Evolutionary conservation across 2,113 vertebrate genomes (phyloP), one percentile per base, ranked within the genome.

Genomic region (Alectura lathami): DNA sequence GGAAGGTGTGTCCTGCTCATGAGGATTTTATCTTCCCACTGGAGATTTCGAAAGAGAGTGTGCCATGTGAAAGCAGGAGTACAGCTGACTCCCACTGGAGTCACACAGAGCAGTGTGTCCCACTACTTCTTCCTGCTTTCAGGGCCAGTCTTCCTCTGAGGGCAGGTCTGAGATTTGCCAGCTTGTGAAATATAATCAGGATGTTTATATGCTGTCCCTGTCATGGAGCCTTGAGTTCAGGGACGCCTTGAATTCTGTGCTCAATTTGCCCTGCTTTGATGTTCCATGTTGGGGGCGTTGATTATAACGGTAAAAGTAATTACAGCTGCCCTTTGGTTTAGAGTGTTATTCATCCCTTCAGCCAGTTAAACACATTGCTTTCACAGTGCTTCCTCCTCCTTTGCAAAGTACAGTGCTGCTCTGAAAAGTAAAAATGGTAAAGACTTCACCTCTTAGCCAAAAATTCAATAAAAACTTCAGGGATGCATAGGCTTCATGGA

Each of bases 171-270:
- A 83, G 68, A 75, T 86, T 95, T 94, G 27, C 53, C 68, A 83
- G 54, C 77, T 72, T 89, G 72, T 88, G 92, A 93, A 96, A 95
- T 70, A 91, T 60, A 89, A 94, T 73, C 22, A 2, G 77, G 83
- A 56, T 3, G 9, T 85, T 93, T 96, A 54, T 81, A 4, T 57
- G 76, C n/a, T 69, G 86, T 93, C 62, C 36, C 77, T 77, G 72
- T 92, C 83, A 77, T 43, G 48, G 47, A 89, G 78, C 81, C 95
- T 93, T 96, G 91, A 92, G 79, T 85, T 91, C 96, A 95, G 96
- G 89, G 94, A 62, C 12, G 0, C 0, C 3, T n/a, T 91, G 80
- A 83, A 83, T 96, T 96, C 91, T 83, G 54, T 79, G 81, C 69
- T 91, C 6, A 1, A 29, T 73, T 84, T 92, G 82, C 51, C 63